phyloP scores from a whole-genome alignment of 1,140 invertebrate species.

The Tetragnatha versicolor region DNA sequence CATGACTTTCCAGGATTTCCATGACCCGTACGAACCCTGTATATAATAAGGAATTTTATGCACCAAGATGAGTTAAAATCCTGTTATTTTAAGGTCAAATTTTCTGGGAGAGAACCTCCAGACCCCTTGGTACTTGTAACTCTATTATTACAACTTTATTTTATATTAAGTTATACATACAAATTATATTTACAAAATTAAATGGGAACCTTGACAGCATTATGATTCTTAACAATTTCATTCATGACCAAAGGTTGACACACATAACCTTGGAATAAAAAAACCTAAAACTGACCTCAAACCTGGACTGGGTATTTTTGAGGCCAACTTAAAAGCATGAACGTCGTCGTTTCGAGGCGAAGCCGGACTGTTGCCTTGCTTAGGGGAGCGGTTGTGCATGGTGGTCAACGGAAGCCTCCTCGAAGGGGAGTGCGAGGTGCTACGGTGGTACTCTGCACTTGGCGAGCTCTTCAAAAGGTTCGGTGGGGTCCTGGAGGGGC shows the following conservation, averaged over 20 bases:
- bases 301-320: slow-evolving; percentile 37
- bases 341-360: not conserved
- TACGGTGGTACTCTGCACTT: not conserved
- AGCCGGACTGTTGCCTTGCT: slow-evolving; percentile 33
- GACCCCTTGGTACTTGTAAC: too few relatives aligned
- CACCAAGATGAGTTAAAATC: too few relatives aligned
- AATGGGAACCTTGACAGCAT: not conserved
- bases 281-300: slow-evolving; percentile 8
- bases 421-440: slow-evolving; percentile 35
- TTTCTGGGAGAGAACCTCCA: too few relatives aligned
- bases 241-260: not conserved
- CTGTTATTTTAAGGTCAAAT: too few relatives aligned
- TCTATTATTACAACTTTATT: too few relatives aligned
- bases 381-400: slow-evolving; percentile 25
- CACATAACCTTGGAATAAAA: too few relatives aligned
- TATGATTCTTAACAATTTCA: not conserved
- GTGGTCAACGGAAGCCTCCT: slow-evolving; percentile 6
- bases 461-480: not conserved
- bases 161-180: not conserved
- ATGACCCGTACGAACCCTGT: not conserved
- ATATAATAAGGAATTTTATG: too few relatives aligned
- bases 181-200: not conserved
- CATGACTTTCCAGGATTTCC: too few relatives aligned
- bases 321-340: not conserved
- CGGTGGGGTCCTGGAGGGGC: not conserved